A percentile compares a stretch with the other conserved stretches of the same genome.
Evolutionary conservation across 2,888 invertebrate genomes (phyloP).

Genomic region (Dicyrtoma fusca): DNA sequence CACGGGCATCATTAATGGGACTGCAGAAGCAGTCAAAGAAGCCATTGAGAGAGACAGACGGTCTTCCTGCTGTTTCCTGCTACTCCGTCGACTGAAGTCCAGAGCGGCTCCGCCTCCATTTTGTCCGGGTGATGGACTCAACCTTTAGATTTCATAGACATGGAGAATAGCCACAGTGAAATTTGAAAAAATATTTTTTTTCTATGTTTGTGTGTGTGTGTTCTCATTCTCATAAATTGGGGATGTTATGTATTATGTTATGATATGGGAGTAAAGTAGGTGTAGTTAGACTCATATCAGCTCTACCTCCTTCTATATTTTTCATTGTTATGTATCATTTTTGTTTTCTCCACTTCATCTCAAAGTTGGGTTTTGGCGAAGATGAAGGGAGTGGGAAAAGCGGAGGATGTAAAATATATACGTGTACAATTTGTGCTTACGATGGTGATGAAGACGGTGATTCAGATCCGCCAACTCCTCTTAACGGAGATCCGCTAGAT

Average conservation of each 20-base stretch:
- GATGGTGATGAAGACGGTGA: slow-evolving; percentile 45
- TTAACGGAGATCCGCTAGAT: slow-evolving; percentile 40
- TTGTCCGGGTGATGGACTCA: slow-evolving; percentile 47
- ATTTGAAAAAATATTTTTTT: neutral
- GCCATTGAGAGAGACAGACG: slow-evolving; percentile 23
- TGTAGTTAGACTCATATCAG: neutral
- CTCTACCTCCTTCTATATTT: no score
- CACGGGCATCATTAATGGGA: slow-evolving; percentile 52
- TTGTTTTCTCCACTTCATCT: no score
- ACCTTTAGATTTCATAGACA: slow-evolving; percentile 19
- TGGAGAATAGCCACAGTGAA: neutral
- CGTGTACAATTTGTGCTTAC: slow-evolving; percentile 33
- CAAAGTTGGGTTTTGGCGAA: no score
- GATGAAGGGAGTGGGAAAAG: no score
- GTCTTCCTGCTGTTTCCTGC: slow-evolving; percentile 25
- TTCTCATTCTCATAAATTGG: neutral
- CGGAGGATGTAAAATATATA: no score
- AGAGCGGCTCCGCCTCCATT: slow-evolving; percentile 52
- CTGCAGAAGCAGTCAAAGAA: slow-evolving; percentile 21
- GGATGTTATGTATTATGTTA: neutral
- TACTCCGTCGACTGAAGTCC: slow-evolving; percentile 52
- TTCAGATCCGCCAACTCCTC: slow-evolving; percentile 42
- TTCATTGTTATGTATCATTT: no score
- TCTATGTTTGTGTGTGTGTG: no score
- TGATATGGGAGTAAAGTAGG: neutral